phyloP scores from a whole-genome alignment of 2,888 invertebrate genomes.

The Drosophila affinis region DNA sequence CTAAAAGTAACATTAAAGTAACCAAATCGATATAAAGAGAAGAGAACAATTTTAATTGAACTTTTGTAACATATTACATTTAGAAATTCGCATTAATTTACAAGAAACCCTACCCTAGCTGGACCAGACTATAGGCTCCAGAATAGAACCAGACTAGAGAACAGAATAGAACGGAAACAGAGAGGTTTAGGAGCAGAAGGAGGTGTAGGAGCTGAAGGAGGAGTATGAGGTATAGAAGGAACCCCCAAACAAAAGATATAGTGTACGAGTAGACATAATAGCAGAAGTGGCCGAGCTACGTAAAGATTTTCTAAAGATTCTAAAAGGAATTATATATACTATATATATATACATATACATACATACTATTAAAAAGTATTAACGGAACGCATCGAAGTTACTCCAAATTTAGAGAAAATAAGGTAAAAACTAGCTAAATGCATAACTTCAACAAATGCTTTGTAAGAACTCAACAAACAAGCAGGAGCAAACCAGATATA shows the following conservation, averaged over 20 bases:
- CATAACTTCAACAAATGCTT: slow-evolving; percentile 31
- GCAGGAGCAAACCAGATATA: slow-evolving; percentile 14
- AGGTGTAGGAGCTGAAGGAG: not conserved
- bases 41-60: slow-evolving; percentile 71
- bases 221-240: slow-evolving; percentile 7
- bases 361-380: slow-evolving; percentile 64
- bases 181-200: not conserved
- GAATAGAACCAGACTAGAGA: slow-evolving; percentile 1
- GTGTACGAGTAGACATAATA: slow-evolving; percentile 53
- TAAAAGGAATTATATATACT: slow-evolving; percentile 60
- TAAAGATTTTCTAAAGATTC: slow-evolving; percentile 74
- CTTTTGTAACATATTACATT: slow-evolving; percentile 68
- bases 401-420: slow-evolving; percentile 16
- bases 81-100: slow-evolving; percentile 58
- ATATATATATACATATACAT: slow-evolving; percentile 55
- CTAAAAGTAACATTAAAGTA: slow-evolving; percentile 31
- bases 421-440: slow-evolving; percentile 28
- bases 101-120: slow-evolving; percentile 43
- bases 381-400: slow-evolving; percentile 75
- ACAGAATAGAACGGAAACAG: not conserved
- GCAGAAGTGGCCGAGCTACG: slow-evolving; percentile 74
- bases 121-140: slow-evolving; percentile 19
- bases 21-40: not conserved
- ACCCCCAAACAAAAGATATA: slow-evolving; percentile 23
- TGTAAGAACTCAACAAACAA: slow-evolving; percentile 20